phyloP scores from a whole-genome alignment of 2,797 vertebrate genomes.

The Peromyscus melanophrys region DNA sequence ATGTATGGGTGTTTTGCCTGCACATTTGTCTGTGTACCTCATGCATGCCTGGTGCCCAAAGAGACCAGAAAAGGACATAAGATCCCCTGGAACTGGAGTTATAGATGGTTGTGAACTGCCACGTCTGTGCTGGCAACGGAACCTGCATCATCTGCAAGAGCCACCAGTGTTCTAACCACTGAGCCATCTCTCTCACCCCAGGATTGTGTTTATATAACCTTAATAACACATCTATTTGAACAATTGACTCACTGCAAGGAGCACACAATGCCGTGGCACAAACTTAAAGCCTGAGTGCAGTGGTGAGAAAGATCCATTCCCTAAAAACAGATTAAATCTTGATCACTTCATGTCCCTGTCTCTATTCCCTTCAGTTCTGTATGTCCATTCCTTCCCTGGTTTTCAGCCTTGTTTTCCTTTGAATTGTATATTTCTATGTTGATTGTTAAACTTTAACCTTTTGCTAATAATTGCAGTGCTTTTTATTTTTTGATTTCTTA shows the following conservation, averaged over 20 bases:
- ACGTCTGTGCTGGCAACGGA: neutral
- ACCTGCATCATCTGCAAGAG: neutral
- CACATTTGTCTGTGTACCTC: neutral
- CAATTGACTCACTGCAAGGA: constrained; percentile 4
- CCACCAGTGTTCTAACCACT: neutral
- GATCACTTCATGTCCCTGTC: neutral
- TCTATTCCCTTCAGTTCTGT: neutral
- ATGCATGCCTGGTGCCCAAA: neutral
- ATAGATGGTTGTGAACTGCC: too few species aligned
- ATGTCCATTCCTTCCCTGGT: neutral
- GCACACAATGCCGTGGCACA: neutral
- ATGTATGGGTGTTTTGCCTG: neutral
- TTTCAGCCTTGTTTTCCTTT: constrained; percentile 43
- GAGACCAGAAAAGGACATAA: neutral
- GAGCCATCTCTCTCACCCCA: neutral
- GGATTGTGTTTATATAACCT: neutral
- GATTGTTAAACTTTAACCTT: neutral
- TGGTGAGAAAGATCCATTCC: neutral
- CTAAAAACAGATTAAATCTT: neutral
- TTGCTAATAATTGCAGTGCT: neutral
- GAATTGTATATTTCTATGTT: neutral
- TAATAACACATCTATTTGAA: constrained; percentile 44
- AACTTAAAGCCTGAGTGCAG: neutral
- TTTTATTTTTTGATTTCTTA: constrained; percentile 36
- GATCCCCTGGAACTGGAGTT: neutral